Evolutionary conservation across 1,140 invertebrate genomes (phyloP).

Genomic region (Drosophila paulistorum): DNA sequence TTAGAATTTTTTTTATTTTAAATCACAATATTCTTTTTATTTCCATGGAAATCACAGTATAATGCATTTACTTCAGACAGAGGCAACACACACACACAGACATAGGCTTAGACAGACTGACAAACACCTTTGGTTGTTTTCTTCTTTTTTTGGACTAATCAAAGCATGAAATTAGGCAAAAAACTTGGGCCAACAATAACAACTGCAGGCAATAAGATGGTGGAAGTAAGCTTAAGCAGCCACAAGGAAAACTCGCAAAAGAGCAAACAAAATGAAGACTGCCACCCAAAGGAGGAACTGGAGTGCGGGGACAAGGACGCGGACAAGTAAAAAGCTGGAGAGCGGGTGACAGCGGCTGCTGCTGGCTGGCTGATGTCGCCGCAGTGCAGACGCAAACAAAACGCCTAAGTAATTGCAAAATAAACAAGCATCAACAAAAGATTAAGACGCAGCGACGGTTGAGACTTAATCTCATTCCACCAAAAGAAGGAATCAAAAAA

Average conservation of each 20-base stretch:
- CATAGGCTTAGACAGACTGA: not conserved
- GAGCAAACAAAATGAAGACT: constrained; percentile 60
- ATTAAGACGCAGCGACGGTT: constrained; percentile 67
- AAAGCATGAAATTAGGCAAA: constrained; percentile 80
- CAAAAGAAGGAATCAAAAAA: constrained; percentile 24
- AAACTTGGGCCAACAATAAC: constrained; percentile 48
- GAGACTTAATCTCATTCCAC: constrained; percentile 14
- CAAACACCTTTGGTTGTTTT: constrained; percentile 17
- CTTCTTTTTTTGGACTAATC: constrained; percentile 54
- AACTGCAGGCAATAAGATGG: constrained; percentile 29
- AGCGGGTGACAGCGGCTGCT: constrained; percentile 15
- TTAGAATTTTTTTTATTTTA: not conserved
- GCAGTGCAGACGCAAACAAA: constrained; percentile 79
- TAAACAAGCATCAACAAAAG: constrained; percentile 82
- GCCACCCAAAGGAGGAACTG: not conserved
- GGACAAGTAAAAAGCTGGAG: constrained; percentile 26
- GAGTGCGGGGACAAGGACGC: not conserved
- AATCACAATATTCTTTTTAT: not conserved
- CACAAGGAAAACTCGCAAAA: constrained; percentile 36
- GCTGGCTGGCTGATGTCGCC: constrained; percentile 30
- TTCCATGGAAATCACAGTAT: constrained; percentile 10
- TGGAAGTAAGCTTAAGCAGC: constrained; percentile 47
- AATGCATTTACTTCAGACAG: not conserved
- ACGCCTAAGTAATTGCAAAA: constrained; percentile 82
- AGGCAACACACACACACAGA: constrained; percentile 16